phyloP scores from a whole-genome alignment of 1,140 invertebrate species.

The Heliconius hewitsoni region DNA sequence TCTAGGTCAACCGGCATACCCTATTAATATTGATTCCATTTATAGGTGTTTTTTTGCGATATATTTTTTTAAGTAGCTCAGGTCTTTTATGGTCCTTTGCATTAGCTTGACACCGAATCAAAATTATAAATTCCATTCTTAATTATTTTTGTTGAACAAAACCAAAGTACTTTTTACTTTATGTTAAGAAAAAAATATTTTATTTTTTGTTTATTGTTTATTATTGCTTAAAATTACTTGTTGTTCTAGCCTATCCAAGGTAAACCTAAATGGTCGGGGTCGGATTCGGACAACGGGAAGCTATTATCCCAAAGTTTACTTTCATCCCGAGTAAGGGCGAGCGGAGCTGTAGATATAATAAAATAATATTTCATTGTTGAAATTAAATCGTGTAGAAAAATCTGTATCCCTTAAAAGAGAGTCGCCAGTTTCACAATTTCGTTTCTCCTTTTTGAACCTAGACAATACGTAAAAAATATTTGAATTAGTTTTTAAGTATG shows the following conservation, averaged over 20 bases:
- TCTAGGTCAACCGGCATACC: too few species aligned
- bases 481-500: not conserved
- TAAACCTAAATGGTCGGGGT: not conserved
- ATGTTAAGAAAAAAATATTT: too few species aligned
- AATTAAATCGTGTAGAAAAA: constrained; percentile 4
- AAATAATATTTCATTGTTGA: not conserved
- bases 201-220: too few species aligned
- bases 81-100: too few species aligned
- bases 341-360: not conserved
- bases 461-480: not conserved
- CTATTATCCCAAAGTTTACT: not conserved
- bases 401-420: not conserved
- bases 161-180: too few species aligned
- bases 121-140: too few species aligned
- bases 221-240: not conserved
- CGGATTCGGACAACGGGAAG: not conserved
- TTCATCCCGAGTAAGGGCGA: not conserved
- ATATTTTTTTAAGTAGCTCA: too few species aligned
- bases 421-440: not conserved
- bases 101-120: too few species aligned
- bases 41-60: too few species aligned
- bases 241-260: not conserved
- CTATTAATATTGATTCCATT: too few species aligned
- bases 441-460: not conserved
- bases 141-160: too few species aligned